phyloP scores from a whole-genome alignment of 1,140 invertebrate species.

The Notospermus geniculatus region DNA sequence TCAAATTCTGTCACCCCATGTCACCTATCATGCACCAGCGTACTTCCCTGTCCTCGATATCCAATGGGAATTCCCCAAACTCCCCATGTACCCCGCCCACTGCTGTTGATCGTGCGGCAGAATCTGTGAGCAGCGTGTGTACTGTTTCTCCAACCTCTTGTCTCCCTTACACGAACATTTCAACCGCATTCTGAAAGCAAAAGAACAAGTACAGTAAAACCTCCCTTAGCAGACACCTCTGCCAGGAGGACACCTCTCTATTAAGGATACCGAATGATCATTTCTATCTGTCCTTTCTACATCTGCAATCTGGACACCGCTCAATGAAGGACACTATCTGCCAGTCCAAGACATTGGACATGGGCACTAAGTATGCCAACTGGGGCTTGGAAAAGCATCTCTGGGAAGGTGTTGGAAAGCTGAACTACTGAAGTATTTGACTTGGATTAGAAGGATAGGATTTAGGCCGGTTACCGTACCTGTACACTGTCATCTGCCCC shows the following conservation, averaged over 20 bases:
- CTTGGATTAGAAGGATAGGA: too few species aligned
- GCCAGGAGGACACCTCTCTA: too few species aligned
- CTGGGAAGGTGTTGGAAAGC: background rate
- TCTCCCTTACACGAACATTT: slow-evolving; percentile 43
- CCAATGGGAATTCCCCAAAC: slow-evolving; percentile 50
- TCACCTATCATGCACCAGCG: too few species aligned
- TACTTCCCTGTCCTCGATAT: slow-evolving; percentile 17
- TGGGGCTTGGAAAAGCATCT: too few species aligned
- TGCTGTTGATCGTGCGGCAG: slow-evolving; percentile 53
- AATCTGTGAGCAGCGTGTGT: slow-evolving; percentile 42
- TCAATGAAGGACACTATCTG: too few species aligned
- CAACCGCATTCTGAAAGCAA: slow-evolving; percentile 50
- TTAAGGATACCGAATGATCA: too few species aligned
- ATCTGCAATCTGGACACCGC: too few species aligned
- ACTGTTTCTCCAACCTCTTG: slow-evolving; percentile 19
- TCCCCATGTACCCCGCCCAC: slow-evolving; percentile 58
- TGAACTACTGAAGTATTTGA: background rate
- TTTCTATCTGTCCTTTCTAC: too few species aligned
- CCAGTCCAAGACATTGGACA: too few species aligned
- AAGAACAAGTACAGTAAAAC: slow-evolving; percentile 25
- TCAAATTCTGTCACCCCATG: too few species aligned
- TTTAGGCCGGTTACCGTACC: slow-evolving; percentile 27
- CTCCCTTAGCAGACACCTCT: too few species aligned
- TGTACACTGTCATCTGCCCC: slow-evolving; percentile 61
- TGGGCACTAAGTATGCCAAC: too few species aligned